Evolutionary conservation across 1,140 invertebrate species (phyloP).

Genomic region (Steinernema feltiae): DNA sequence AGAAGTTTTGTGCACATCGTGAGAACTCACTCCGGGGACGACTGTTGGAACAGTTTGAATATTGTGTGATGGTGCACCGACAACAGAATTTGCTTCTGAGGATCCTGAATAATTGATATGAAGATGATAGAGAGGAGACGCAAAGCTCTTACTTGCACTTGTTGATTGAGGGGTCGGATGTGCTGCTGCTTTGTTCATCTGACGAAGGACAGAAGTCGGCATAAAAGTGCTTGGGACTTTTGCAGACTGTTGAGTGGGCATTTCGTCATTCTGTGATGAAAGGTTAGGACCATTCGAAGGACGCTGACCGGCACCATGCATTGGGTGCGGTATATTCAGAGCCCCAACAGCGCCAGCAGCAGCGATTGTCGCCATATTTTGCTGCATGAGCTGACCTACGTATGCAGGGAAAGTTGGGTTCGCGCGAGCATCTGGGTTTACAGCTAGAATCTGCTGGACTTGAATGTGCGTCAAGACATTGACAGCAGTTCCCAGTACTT

Average conservation of each 20-base stretch:
- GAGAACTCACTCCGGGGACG: background rate
- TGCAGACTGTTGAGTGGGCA: background rate
- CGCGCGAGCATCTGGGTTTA: background rate
- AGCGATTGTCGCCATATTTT: background rate
- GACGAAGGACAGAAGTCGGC: background rate
- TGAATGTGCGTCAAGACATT: background rate
- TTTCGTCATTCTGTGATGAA: background rate
- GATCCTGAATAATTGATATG: background rate
- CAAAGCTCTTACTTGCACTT: background rate
- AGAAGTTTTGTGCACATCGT: background rate
- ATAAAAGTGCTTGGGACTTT: background rate
- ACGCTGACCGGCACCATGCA: background rate
- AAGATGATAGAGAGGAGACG: background rate
- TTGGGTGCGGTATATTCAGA: background rate
- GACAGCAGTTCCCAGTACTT: background rate
- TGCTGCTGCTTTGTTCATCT: background rate
- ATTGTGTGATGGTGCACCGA: background rate
- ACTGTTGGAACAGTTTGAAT: background rate
- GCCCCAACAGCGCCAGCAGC: background rate
- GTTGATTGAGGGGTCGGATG: background rate
- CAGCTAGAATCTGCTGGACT: background rate
- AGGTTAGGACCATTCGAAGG: constrained; percentile 7
- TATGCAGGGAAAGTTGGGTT: background rate
- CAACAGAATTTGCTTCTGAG: background rate
- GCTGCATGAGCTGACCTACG: background rate